A percentile compares a stretch with the other conserved stretches of the same genome.
Evolutionary conservation across 2,888 invertebrate species (phyloP).

Genomic region (Drosophila planitibia): DNA sequence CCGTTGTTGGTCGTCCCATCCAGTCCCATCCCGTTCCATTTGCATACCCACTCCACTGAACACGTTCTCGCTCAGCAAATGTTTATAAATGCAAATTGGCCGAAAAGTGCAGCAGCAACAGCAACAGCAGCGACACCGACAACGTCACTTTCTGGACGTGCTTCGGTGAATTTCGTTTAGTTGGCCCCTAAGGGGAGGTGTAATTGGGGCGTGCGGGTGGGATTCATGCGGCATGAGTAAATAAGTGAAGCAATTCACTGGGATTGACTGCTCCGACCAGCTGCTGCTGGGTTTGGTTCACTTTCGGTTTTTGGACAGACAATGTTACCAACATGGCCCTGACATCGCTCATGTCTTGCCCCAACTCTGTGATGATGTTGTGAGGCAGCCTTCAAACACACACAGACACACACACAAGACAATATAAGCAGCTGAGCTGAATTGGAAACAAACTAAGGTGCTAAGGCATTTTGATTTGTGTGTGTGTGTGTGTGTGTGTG

Average conservation of each 20-base stretch:
- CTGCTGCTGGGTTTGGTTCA: slow-evolving; percentile 16
- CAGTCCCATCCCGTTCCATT: background rate
- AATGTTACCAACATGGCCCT: slow-evolving; percentile 31
- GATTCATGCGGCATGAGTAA: slow-evolving; percentile 20
- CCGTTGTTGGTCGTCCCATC: slow-evolving; percentile 9
- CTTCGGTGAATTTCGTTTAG: slow-evolving; percentile 52
- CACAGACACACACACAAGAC: background rate
- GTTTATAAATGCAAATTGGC: slow-evolving; percentile 81
- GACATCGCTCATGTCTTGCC: slow-evolving; percentile 34
- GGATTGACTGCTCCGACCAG: slow-evolving; percentile 27
- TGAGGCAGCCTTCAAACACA: slow-evolving; percentile 59
- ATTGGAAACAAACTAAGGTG: slow-evolving; percentile 18
- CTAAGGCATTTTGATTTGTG: slow-evolving; percentile 5
- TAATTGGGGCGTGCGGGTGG: background rate
- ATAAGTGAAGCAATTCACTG: slow-evolving; percentile 37
- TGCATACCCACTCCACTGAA: slow-evolving; percentile 1
- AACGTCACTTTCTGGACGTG: slow-evolving; percentile 60
- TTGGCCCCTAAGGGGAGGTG: slow-evolving; percentile 5
- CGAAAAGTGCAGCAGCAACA: slow-evolving; percentile 68
- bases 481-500: slow-evolving; percentile 25
- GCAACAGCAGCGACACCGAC: slow-evolving; percentile 29
- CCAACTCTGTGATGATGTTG: slow-evolving; percentile 2
- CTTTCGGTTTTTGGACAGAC: slow-evolving; percentile 44
- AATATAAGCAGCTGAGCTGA: slow-evolving; percentile 12
- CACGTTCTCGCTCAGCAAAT: slow-evolving; percentile 45